Base-by-base conservation (phyloP, 1,140 invertebrate genomes). In the Drosophila bifasciata region DNA sequence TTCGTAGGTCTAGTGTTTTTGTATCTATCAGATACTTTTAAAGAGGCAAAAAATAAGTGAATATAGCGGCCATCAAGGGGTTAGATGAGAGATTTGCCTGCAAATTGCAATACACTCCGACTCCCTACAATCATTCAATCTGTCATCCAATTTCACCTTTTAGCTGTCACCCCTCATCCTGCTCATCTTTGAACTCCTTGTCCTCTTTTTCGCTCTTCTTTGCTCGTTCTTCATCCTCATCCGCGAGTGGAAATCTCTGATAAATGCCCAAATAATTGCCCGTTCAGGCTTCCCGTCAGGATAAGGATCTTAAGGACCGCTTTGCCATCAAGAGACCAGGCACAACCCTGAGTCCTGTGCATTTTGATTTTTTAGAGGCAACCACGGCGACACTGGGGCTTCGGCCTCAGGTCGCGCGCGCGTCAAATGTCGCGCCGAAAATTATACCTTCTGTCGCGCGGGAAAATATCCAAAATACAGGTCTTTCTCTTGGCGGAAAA, bases 401-500 rank as follows among this genome's bases (percentile, higher is more conserved):
- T 43, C 17, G 36, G n/a, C 9, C 39, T 25, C n/a, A 19, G 25
- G 36, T 50, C 40, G 45, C 57, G 69, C 78, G 88, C 83, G 83
- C 84, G 83, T 88, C 84, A 88, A 89, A 79, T 88, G 83, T 88
- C 83, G 83, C 83, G 83, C 84, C 83, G 79, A 88, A 88, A 88
- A 88, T 88, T 88, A 88, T 88, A 88, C 51, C 83, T 86, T 86
- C 36, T 53, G 49, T 32, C 28, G 13, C 19, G 7, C 19, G 8
- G 28, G 6, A 55, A 79, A 84, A 71, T 66, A 60, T 45, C 52
- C 78, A 81, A 81, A 80, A 80, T 73, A 77, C 57, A 36, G 32
- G 32, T 36, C 32, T 36, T 36, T 36, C 32, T 25, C 77, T 57
- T 48, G 72, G 62, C 67, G 64, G 61, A 64, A 69, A 59, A 75